phyloP scores from a whole-genome alignment of 1,140 invertebrate species.

The Cotesia chilonis region DNA sequence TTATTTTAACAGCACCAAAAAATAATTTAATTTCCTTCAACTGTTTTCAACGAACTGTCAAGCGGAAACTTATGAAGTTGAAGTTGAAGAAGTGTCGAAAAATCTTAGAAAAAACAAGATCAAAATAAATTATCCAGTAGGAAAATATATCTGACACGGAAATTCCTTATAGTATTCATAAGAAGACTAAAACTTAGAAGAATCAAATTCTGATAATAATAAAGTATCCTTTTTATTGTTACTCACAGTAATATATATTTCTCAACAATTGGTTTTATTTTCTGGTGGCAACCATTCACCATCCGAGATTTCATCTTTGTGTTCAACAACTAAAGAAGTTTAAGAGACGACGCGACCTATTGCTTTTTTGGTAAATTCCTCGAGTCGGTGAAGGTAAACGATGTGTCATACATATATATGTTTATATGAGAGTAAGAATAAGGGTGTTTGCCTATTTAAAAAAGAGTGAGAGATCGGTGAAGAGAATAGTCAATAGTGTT shows the following conservation, averaged over 20 bases:
- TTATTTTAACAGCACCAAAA: too few species aligned
- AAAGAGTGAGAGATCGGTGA: conserved; percentile 11
- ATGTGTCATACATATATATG: too few species aligned
- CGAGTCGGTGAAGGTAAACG: background rate
- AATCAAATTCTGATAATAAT: too few species aligned
- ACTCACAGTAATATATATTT: conserved; percentile 31
- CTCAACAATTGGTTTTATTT: conserved; percentile 20
- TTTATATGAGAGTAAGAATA: conserved; percentile 1
- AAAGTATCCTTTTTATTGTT: background rate
- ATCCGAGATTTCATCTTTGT: conserved; percentile 17
- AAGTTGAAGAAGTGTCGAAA: too few species aligned
- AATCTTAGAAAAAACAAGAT: too few species aligned
- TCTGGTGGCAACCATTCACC: conserved; percentile 1
- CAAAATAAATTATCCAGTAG: too few species aligned
- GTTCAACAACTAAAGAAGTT: conserved; percentile 3
- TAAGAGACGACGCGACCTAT: background rate
- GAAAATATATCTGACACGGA: too few species aligned
- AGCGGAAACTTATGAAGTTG: too few species aligned
- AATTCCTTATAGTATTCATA: too few species aligned
- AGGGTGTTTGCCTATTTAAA: conserved; percentile 6
- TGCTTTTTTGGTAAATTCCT: conserved; percentile 32
- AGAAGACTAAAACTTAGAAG: too few species aligned
- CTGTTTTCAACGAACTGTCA: too few species aligned
- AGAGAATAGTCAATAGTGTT: conserved; percentile 13
- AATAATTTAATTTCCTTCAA: too few species aligned